A percentile compares a stretch with the other conserved stretches of the same genome.
Evolutionary conservation across 2,797 vertebrate genomes (phyloP).

Genomic region (Peromyscus aztecus): DNA sequence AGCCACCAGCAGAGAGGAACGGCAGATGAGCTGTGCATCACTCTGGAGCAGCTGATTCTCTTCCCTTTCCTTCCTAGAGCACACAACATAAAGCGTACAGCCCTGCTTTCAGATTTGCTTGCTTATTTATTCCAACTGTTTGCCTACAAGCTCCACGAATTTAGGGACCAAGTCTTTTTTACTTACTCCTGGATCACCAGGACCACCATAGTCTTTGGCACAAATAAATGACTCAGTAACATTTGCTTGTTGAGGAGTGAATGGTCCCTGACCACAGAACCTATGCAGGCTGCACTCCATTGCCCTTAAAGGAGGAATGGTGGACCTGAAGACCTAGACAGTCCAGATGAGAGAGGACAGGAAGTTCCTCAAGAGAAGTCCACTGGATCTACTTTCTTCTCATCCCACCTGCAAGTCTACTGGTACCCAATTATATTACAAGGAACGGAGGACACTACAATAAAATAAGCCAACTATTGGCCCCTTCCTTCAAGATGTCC

Average conservation of each 20-base stretch:
- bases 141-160: background rate
- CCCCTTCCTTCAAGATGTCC: background rate
- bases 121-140: background rate
- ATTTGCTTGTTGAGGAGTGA: background rate
- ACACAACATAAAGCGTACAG: too few species aligned
- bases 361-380: background rate
- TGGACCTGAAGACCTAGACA: background rate
- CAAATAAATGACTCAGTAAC: background rate
- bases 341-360: constrained; percentile 7
- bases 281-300: background rate
- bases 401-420: background rate
- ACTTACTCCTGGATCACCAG: background rate
- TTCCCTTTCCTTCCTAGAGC: background rate
- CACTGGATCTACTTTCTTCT: background rate
- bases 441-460: background rate
- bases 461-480: background rate
- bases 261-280: background rate
- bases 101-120: constrained; percentile 10
- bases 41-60: background rate
- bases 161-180: background rate
- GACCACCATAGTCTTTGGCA: background rate
- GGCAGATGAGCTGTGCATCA: background rate
- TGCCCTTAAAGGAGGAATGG: background rate
- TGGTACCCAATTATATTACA: background rate
- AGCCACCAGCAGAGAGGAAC: background rate